phyloP scores from a whole-genome alignment of 2,888 invertebrate species.

The Agriopis aurantiaria region DNA sequence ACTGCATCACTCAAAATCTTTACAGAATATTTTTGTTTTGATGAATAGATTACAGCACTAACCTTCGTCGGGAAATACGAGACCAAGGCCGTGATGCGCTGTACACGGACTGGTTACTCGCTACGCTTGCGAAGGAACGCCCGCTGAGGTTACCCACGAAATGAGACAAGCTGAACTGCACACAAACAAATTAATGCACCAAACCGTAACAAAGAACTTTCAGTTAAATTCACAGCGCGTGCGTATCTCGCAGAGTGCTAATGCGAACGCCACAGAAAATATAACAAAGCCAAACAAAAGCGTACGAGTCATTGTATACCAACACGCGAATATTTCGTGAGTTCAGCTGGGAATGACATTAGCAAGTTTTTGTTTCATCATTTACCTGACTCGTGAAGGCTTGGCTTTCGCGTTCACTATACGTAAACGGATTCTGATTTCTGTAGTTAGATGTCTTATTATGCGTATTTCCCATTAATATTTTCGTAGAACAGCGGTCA shows the following conservation, averaged over 20 bases:
- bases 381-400: conserved; percentile 81
- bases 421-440: conserved; percentile 63
- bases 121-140: conserved; percentile 86
- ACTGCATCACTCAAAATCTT: conserved; percentile 7
- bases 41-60: conserved; percentile 63
- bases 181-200: conserved; percentile 60
- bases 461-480: conserved; percentile 83
- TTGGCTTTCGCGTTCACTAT: conserved; percentile 73
- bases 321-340: conserved; percentile 76
- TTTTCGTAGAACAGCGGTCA: conserved; percentile 21
- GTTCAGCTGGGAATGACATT: conserved; percentile 85
- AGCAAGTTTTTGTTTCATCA: conserved; percentile 80
- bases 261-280: conserved; percentile 50
- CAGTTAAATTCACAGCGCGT: conserved; percentile 47
- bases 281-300: conserved; percentile 63
- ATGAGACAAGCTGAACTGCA: conserved; percentile 86
- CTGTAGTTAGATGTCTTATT: conserved; percentile 68
- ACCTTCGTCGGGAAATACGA: conserved; percentile 89
- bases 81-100: conserved; percentile 89
- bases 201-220: conserved; percentile 58
- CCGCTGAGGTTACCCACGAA: conserved; percentile 87
- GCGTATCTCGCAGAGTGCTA: conserved; percentile 43
- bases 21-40: conserved; percentile 50
- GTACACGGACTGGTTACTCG: conserved; percentile 87
- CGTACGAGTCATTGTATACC: conserved; percentile 54